phyloP scores from a whole-genome alignment of 30 jellyfish, hydroid and myxozoan genomes.

The Chironex yamaguchii region DNA sequence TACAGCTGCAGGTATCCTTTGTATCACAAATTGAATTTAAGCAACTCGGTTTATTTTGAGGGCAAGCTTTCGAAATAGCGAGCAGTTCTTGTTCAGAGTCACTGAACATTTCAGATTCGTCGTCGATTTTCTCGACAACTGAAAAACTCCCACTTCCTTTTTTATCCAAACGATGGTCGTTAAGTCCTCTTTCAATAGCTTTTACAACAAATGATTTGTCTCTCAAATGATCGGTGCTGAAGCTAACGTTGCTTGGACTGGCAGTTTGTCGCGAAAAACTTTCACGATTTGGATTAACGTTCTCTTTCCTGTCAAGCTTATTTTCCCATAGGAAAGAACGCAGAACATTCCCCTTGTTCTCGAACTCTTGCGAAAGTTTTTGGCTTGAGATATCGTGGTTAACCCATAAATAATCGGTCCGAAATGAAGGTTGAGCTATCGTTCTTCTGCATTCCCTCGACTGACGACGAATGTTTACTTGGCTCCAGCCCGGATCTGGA shows the following conservation, averaged over 20 bases:
- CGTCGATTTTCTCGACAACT: neutral
- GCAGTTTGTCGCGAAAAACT: neutral
- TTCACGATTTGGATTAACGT: neutral
- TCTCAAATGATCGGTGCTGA: neutral
- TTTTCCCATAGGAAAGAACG: neutral
- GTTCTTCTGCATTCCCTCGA: neutral
- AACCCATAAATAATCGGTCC: neutral
- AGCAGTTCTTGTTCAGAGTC: neutral
- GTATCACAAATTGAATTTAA: neutral
- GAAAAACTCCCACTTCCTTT: neutral
- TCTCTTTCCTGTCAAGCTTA: neutral
- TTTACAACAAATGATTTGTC: neutral
- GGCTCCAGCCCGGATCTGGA: neutral
- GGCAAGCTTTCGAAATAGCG: neutral
- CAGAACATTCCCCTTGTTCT: neutral
- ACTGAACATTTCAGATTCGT: neutral
- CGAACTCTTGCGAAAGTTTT: neutral
- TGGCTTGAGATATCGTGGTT: neutral
- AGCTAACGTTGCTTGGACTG: neutral
- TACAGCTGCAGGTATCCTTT: too few relatives aligned
- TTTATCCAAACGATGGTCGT: neutral
- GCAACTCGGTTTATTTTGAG: neutral
- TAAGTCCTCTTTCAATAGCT: neutral
- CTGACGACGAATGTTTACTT: neutral
- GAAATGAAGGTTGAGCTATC: neutral